phyloP scores from a whole-genome alignment of 1,140 invertebrate genomes.

The Diuraphis noxia region DNA sequence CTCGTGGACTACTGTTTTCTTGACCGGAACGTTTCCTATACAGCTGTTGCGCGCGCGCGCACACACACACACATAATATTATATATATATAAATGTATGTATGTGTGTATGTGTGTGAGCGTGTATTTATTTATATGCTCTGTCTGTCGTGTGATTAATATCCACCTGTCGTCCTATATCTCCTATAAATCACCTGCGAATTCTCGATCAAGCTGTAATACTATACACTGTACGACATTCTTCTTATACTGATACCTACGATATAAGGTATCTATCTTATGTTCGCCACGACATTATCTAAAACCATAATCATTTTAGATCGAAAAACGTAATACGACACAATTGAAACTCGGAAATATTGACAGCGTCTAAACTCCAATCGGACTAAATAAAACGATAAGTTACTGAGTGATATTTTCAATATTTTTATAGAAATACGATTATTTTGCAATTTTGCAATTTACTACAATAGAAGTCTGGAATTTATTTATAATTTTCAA shows the following conservation, averaged over 20 bases:
- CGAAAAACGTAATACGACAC: not conserved
- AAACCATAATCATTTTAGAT: not conserved
- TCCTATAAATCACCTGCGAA: constrained; percentile 9
- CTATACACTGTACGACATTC: not conserved
- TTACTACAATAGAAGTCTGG: not conserved
- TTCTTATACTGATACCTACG: not conserved
- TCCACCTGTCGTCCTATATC: not conserved
- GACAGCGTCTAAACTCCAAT: not conserved
- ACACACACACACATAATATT: no score
- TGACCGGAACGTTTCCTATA: not conserved
- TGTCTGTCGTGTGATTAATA: not conserved
- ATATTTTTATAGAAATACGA: not conserved
- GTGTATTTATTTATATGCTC: not conserved
- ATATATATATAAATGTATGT: no score
- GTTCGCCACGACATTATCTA: not conserved
- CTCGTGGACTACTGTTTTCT: not conserved
- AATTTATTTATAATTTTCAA: not conserved
- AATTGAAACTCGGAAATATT: not conserved
- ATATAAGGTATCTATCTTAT: not conserved
- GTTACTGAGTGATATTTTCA: not conserved
- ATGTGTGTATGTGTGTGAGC: no score
- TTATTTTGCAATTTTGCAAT: not conserved
- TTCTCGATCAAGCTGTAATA: not conserved
- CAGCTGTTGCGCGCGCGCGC: not conserved
- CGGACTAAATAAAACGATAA: not conserved